These are phyloP conservation scores for Belonocnema kinseyi DNA, from an alignment of 1,140 invertebrate species.

Conservation along the genomic window DNA sequence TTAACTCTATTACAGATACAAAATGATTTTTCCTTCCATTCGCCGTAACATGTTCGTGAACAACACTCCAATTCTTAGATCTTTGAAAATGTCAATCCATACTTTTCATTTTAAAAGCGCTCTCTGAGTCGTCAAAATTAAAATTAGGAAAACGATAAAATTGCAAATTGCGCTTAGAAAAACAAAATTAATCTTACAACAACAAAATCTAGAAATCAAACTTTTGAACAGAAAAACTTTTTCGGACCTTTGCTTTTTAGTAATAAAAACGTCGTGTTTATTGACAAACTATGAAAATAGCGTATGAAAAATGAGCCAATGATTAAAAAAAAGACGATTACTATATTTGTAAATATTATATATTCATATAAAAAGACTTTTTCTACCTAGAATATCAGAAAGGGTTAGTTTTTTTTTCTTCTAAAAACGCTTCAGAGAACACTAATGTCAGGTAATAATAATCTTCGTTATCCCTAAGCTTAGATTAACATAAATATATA, in stretches of 20 bases:
- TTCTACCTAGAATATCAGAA: slow-evolving; percentile 33
- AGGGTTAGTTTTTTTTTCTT: slow-evolving; percentile 28
- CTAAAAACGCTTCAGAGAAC: slow-evolving; percentile 63
- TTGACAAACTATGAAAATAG: no score
- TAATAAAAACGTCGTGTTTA: no score
- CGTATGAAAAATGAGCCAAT: no score
- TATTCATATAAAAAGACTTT: slow-evolving; percentile 33
- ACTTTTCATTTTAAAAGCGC: slow-evolving; percentile 50
- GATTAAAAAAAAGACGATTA: no score
- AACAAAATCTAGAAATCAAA: neutral
- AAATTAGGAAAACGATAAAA: slow-evolving; percentile 7
- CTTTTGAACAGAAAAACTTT: neutral
- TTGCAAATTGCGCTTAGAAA: neutral
- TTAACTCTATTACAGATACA: slow-evolving; percentile 72
- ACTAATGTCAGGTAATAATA: slow-evolving; percentile 61
- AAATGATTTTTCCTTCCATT: slow-evolving; percentile 60
- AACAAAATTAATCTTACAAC: neutral
- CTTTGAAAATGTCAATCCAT: slow-evolving; percentile 29
- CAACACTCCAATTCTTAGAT: slow-evolving; percentile 41
- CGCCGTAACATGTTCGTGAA: slow-evolving; percentile 37
- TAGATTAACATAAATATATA: slow-evolving; percentile 74
- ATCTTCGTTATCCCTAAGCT: slow-evolving; percentile 61
- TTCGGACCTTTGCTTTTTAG: no score
- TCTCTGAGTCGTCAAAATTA: slow-evolving; percentile 48
- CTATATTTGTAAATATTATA: neutral